These are phyloP conservation scores for Drosophila burlai DNA, from an alignment of 1,140 invertebrate species.

Conservation along the genomic window DNA sequence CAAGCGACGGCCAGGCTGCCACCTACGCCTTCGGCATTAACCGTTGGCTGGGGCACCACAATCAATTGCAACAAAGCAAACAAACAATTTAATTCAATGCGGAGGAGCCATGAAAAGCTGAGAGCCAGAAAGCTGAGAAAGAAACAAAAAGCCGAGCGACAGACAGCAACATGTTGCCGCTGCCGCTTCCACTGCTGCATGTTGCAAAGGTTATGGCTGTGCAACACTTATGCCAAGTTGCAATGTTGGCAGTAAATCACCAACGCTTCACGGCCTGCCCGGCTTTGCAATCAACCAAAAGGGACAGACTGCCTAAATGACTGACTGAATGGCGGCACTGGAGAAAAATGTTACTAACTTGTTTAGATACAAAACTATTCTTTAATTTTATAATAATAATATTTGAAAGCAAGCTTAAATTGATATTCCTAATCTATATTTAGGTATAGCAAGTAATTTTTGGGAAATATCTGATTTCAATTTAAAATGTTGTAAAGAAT, in stretches of 20 bases:
- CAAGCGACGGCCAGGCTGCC: slow-evolving; percentile 46
- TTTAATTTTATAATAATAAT: too few species aligned
- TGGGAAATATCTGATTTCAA: not conserved
- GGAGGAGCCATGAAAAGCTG: slow-evolving; percentile 61
- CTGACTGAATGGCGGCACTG: slow-evolving; percentile 44
- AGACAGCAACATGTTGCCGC: slow-evolving; percentile 70
- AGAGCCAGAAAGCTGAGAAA: slow-evolving; percentile 45
- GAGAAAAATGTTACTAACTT: not conserved
- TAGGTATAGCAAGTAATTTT: not conserved
- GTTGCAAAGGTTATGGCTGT: slow-evolving; percentile 83
- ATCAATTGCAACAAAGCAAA: slow-evolving; percentile 83
- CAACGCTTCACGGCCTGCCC: slow-evolving; percentile 59
- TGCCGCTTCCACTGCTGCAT: slow-evolving; percentile 48
- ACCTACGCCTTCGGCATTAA: slow-evolving; percentile 76
- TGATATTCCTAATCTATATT: not conserved
- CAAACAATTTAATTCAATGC: slow-evolving; percentile 85
- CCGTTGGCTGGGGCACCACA: slow-evolving; percentile 77
- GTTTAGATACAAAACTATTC: not conserved
- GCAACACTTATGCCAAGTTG: slow-evolving; percentile 84
- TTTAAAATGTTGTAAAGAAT: too few species aligned
- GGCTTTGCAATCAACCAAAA: slow-evolving; percentile 70
- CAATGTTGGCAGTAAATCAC: slow-evolving; percentile 81
- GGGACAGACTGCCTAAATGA: slow-evolving; percentile 48
- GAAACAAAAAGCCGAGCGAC: slow-evolving; percentile 53
- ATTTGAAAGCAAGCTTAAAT: too few species aligned